A percentile compares a stretch with the other conserved stretches of the same genome.
Conservation (phyloP, 2,113 vertebrate genomes). For the Urocolius indicus region DNA sequence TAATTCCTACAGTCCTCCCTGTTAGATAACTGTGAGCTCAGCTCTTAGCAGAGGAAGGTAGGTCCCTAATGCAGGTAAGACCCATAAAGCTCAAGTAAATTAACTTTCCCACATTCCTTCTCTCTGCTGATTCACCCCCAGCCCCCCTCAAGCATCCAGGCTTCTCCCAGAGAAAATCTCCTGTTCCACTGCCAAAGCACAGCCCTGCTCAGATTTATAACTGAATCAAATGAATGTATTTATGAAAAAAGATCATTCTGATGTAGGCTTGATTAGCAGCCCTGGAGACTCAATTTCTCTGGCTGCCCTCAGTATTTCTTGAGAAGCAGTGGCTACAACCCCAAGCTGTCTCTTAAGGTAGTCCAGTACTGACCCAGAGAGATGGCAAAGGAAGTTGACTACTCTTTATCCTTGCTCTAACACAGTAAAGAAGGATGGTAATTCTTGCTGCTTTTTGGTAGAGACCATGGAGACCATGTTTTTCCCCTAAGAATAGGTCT, state of each 20-base stretch:
- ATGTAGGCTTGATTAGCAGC: background rate
- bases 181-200: conserved; percentile 11
- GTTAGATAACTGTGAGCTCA: background rate
- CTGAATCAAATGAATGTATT: background rate
- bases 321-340: background rate
- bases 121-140: background rate
- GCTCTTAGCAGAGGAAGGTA: background rate
- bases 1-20: background rate
- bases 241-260: background rate
- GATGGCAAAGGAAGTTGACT: background rate
- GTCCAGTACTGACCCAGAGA: background rate
- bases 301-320: background rate
- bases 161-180: background rate
- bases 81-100: background rate
- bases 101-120: conserved; percentile 16
- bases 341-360: background rate
- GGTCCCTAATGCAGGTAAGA: conserved; percentile 1
- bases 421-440: background rate
- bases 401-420: background rate
- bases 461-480: background rate
- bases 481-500: background rate
- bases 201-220: conserved; percentile 15
- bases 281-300: background rate
- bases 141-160: background rate
- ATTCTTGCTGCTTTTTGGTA: background rate